A percentile compares a stretch with the other conserved stretches of the same genome.
Evolutionary conservation across 2,888 invertebrate genomes (phyloP).

Genomic region (Capitulum mitella): DNA sequence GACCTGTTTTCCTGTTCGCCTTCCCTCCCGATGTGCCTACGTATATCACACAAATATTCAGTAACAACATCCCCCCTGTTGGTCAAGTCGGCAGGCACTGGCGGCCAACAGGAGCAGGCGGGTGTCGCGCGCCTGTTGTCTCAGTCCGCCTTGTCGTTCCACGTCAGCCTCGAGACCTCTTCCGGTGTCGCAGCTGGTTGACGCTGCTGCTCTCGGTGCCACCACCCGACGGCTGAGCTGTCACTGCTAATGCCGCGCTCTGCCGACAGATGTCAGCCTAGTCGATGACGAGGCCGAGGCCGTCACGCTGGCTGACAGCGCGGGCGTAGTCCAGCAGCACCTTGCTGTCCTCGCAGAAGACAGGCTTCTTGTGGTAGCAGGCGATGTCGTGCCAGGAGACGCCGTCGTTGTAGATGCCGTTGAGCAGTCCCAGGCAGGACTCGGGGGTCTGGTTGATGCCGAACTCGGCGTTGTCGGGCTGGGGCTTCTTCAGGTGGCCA

Average conservation of each 20-base stretch:
- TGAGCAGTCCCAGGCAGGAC: conserved; percentile 77
- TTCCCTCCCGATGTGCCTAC: not conserved
- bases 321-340: conserved; percentile 57
- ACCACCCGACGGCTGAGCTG: too few species aligned
- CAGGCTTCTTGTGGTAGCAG: conserved; percentile 76
- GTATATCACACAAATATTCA: not conserved
- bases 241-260: not conserved
- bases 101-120: not conserved
- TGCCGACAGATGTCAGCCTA: not conserved
- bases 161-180: too few species aligned
- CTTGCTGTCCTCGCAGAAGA: conserved; percentile 86
- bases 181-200: too few species aligned
- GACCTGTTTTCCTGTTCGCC: too few species aligned
- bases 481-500: conserved; percentile 37
- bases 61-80: not conserved
- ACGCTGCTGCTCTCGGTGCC: too few species aligned
- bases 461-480: conserved; percentile 39
- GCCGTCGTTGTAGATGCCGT: conserved; percentile 85
- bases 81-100: not conserved
- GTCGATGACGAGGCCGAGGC: not conserved
- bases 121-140: too few species aligned
- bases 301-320: conserved; percentile 1
- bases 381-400: conserved; percentile 82
- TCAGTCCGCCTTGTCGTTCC: too few species aligned
- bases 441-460: conserved; percentile 48